Conservation (phyloP, 2,888 invertebrate species). For the Protodeltote pygarga region DNA sequence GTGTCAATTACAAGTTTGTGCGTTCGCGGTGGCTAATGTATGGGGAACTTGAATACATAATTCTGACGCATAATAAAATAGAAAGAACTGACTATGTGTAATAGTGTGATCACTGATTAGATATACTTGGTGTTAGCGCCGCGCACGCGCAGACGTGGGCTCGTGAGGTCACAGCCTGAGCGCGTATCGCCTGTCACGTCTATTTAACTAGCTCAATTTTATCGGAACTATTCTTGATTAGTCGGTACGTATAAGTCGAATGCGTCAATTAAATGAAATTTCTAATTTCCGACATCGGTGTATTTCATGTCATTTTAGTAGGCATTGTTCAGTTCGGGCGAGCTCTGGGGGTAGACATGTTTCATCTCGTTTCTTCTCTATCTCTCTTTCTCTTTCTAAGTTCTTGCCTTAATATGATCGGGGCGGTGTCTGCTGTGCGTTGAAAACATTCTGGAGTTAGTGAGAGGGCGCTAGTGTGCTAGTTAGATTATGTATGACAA, state of each 20-base stretch:
- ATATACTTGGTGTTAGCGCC: constrained; percentile 37
- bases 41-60: constrained; percentile 9
- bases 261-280: constrained; percentile 77
- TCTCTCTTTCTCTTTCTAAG: constrained; percentile 52
- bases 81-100: constrained; percentile 11
- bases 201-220: constrained; percentile 85
- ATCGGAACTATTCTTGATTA: constrained; percentile 74
- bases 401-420: constrained; percentile 49
- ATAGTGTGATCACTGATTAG: constrained; percentile 13
- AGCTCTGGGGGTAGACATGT: constrained; percentile 59
- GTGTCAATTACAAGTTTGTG: constrained; percentile 78
- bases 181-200: constrained; percentile 71
- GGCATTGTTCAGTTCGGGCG: constrained; percentile 51
- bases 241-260: constrained; percentile 79
- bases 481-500: too few species aligned
- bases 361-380: constrained; percentile 54
- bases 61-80: constrained; percentile 32
- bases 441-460: constrained; percentile 24
- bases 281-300: constrained; percentile 49
- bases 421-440: constrained; percentile 41
- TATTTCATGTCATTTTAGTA: constrained; percentile 43
- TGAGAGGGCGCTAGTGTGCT: constrained; percentile 19
- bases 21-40: constrained; percentile 45
- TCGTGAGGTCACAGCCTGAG: constrained; percentile 61
- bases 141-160: constrained; percentile 49